These are phyloP conservation scores for Mus pahari DNA, from an alignment of 2,113 vertebrate genomes.

Conservation along the genomic window DNA sequence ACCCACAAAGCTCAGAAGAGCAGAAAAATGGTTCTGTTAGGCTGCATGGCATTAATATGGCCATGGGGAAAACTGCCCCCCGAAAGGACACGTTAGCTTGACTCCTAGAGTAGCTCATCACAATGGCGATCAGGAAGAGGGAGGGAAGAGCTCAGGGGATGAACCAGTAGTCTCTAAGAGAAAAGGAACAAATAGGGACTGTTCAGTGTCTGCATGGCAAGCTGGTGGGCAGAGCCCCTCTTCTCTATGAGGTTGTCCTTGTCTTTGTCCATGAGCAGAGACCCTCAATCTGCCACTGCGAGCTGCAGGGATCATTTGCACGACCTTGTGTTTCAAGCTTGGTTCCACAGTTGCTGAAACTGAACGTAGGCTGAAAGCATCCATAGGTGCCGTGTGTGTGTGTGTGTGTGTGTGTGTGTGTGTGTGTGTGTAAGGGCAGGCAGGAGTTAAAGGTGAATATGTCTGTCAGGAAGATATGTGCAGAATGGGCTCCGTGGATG, in stretches of 20 bases:
- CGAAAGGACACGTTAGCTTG: background rate
- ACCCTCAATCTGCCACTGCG: background rate
- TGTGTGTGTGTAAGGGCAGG: rapidly evolving
- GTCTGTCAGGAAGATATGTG: background rate
- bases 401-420: background rate
- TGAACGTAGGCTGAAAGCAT: background rate
- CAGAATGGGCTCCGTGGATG: background rate
- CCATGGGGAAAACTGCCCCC: background rate
- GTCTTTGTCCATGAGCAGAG: background rate
- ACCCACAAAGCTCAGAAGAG: background rate
- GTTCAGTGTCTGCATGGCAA: background rate
- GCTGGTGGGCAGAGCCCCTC: background rate
- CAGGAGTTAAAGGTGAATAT: background rate
- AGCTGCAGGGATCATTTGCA: background rate
- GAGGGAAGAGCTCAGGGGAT: background rate
- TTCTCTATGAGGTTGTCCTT: background rate
- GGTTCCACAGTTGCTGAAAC: background rate
- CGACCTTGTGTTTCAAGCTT: background rate
- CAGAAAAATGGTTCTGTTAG: background rate
- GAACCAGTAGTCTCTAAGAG: background rate
- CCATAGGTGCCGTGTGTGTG: background rate
- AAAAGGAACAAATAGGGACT: background rate
- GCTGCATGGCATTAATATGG: background rate
- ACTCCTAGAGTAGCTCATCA: background rate
- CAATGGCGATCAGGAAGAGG: background rate